Evolutionary conservation across 2,888 invertebrate species (phyloP), one percentile per base, ranked within the genome.

Genomic region (Hemithea aestivaria): DNA sequence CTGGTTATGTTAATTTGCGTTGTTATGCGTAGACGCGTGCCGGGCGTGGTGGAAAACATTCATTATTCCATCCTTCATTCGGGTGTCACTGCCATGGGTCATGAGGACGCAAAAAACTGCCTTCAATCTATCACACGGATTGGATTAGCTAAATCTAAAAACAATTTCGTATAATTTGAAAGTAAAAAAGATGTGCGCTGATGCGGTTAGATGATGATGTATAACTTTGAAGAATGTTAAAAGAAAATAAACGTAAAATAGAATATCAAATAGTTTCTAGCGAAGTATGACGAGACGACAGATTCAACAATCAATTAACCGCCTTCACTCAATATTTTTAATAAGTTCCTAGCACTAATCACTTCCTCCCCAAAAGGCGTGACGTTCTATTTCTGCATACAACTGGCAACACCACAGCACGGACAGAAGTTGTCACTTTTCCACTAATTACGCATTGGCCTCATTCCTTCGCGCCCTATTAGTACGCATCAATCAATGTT

Each of bases 401-500:
- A 65, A 70, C 62, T 69, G 62, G 62, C 61, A 63, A 67, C 73
- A 68, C 73, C 75, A 16, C 16, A 16, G 80, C 58, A 83, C 62
- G 77, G 87, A 87, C 87, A 84, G 84, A 83, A 85, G 74, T 77
- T 84, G 85, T 87, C 87, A 87, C 81, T 82, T 84, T 71, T 76
- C 73, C 68, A 84, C 78, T 87, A 87, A 87, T 87, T 87, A 85
- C 71, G 73, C 69, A 56, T 66, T 72, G 77, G 80, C 82, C 78
- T 84, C 79, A 79, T 85, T 85, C 73, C 84, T 83, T 84, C 85
- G 81, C 85, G 85, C 81, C 85, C 85, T 87, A 87, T 87, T 87
- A 87, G 85, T 85, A 83, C 75, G 73, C 87, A 87, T 87, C 87
- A 87, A 87, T 87, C 87, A 87, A 87, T 84, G 85, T 85, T 87